These are phyloP conservation scores for Pelmatolapia mariae DNA, from an alignment of 2,113 vertebrate species.

Conservation along the genomic window DNA sequence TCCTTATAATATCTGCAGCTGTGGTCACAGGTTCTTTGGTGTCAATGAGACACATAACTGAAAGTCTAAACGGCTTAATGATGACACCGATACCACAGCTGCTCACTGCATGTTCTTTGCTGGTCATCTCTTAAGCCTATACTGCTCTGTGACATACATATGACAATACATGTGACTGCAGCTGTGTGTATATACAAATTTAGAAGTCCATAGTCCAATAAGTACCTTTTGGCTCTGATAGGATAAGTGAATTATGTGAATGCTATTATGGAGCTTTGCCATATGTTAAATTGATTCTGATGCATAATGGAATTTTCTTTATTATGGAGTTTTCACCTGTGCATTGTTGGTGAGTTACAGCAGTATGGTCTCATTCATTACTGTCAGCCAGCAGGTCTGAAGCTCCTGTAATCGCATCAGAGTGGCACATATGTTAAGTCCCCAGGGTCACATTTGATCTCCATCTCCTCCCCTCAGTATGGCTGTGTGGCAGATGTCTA, in stretches of 20 bases:
- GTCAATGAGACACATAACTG: neutral
- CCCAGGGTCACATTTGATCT: neutral
- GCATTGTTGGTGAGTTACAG: neutral
- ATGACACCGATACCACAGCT: neutral
- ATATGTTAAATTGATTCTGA: constrained; percentile 21
- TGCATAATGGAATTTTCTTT: constrained; percentile 26
- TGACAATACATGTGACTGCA: neutral
- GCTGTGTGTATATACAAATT: neutral
- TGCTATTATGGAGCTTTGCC: constrained; percentile 1
- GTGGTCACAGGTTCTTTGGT: neutral
- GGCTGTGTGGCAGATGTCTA: neutral
- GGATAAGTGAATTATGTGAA: neutral
- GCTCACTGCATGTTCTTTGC: neutral
- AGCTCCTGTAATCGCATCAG: neutral
- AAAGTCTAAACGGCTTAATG: neutral
- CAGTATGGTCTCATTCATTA: neutral
- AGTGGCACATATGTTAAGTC: neutral
- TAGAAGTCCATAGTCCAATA: neutral
- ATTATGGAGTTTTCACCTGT: neutral
- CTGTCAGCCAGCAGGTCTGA: neutral
- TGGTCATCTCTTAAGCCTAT: neutral
- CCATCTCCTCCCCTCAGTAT: neutral
- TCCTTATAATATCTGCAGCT: neutral
- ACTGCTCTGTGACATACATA: neutral
- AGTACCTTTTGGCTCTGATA: neutral